Base-by-base conservation (phyloP, 1,140 invertebrate species). In the Hydropsyche tenuis region DNA sequence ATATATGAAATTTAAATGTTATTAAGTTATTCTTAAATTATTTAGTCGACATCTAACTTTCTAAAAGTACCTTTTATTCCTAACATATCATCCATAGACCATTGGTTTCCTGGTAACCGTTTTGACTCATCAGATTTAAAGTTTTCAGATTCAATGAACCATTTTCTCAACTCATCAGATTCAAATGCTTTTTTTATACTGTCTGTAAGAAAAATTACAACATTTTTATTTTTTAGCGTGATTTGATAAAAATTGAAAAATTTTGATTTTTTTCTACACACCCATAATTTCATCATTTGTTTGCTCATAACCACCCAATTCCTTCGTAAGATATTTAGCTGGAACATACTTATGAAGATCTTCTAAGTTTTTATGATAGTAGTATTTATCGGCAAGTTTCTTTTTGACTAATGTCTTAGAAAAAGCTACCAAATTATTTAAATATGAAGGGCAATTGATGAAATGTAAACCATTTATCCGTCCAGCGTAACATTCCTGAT, bases 401-500 rank as follows among this genome's bases (percentile, higher is more conserved):
- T 63, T 42, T 30, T 70, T 74, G 16, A 53, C 0, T 7, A 37
- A 4, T n/a, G 60, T 16, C n/a, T 70, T 70, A 0, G 43, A 16
- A 18, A 69, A 16, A 46, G 37, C 51, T 14, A 74, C 9, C 12
- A 74, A 0, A 25, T 46, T 48, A 6, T 74, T 30, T 1, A 56
- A 45, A 27, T 25, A 70, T 0, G 23, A 5, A 0, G 66, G 68
- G 11, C 42, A 37, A 48, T 70, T 51, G 4, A 74, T 12, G 1
- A 53, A 16, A 18, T 74, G 73, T n/a, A 71, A 25, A 7, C 56
- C 73, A 27, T 37, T 64, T 1, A 74, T 51, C 1, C 23, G 16
- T 0, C 43, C 14, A 0, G 18, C 45, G 68, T 74, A 74, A 43
- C 73, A 74, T 18, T 63, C 25, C 73, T 74, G 30, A 69, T 22